Percentiles rank a stretch among this genome's conserved stretches.
Conservation (phyloP, 1,140 invertebrate genomes). For the Ceratina australensis region DNA sequence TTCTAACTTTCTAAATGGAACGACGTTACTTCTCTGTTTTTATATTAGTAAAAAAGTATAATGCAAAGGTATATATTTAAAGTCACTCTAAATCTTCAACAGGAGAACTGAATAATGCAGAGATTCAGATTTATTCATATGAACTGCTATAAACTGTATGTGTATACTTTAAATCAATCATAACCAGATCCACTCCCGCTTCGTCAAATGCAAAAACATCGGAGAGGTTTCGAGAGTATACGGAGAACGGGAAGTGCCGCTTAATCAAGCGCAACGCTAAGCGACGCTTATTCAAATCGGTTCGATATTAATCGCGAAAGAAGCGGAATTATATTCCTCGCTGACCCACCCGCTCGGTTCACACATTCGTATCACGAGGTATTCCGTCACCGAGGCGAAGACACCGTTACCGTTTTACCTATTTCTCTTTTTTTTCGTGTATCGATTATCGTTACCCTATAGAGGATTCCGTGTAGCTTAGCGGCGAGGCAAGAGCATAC, state of each 20-base stretch:
- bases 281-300: neutral
- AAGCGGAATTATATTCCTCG: slow-evolving; percentile 1
- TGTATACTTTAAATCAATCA: neutral
- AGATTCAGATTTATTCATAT: too few relatives aligned
- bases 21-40: too few relatives aligned
- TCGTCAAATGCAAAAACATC: neutral
- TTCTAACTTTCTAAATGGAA: too few relatives aligned
- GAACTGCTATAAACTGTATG: too few relatives aligned
- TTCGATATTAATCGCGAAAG: slow-evolving; percentile 12
- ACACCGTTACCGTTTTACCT: slow-evolving; percentile 43
- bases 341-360: neutral
- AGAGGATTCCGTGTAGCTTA: slow-evolving; percentile 49
- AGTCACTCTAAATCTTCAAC: too few relatives aligned
- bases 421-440: slow-evolving; percentile 11
- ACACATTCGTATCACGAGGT: neutral
- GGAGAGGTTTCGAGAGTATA: too few relatives aligned
- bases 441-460: slow-evolving; percentile 61
- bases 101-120: too few relatives aligned
- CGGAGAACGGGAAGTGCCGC: neutral
- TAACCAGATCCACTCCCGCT: neutral
- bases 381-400: neutral
- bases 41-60: too few relatives aligned
- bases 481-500: slow-evolving; percentile 30
- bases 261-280: neutral
- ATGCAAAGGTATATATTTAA: too few relatives aligned